Base-by-base conservation (phyloP, 2,113 vertebrate species). In the Chaetorhynchus papuensis region DNA sequence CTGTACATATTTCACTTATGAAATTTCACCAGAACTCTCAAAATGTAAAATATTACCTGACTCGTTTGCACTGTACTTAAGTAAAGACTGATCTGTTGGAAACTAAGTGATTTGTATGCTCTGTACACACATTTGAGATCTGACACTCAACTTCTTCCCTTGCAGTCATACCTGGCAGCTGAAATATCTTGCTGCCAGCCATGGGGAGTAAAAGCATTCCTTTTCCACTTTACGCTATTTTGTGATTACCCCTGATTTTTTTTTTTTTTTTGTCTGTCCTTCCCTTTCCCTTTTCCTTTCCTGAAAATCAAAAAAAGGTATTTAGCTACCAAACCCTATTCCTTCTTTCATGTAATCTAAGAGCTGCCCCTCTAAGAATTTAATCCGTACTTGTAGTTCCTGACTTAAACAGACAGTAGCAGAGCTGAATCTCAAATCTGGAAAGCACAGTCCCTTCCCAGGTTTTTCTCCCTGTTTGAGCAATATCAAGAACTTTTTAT, bases 381-480 rank as follows among this genome's bases (percentile, higher is more conserved):
- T 68, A 70, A 80, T 50, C 21, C 7, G 47, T 4, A 13, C 3
- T 65, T 1, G 0, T 11, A 47, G 41, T 8, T 76, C 21, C 35
- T 60, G 11, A 57, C 14, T 49, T 76, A 28, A 65, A 47, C 8
- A 92, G 42, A 37, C 1, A 13, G 5, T 13, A 65, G 11, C 5
- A 19, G 31, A 78, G 10, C 7, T 80, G 50, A 86, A 39, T 27
- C 31, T 49, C 26, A 68, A 92, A 64, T 53, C 28, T 50, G 31
- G 65, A 84, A 49, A 30, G 6, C 1, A 1, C 5, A 3, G 7
- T 7, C 1, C 22, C 8, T 74, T 81, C 49, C 19, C 5, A 35
- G 9, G 3, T 44, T 91, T 85, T 96, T 74, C 18, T 66, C 8
- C 14, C 35, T n/a, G 1, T 87, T 59, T 44, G 31, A 53, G 24